phyloP scores from a whole-genome alignment of 2,113 vertebrate species.

The Rutilus rutilus region DNA sequence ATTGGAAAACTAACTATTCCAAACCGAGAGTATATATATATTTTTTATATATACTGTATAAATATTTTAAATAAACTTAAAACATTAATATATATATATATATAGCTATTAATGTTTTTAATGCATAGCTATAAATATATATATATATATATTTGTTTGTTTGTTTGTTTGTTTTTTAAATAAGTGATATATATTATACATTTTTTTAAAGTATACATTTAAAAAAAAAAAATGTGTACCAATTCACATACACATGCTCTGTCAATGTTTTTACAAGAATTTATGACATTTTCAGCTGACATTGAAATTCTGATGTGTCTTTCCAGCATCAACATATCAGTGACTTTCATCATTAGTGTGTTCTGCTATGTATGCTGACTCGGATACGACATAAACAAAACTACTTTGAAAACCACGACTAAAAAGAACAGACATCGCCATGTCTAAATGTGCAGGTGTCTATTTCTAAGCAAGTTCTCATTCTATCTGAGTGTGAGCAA shows the following conservation, averaged over 20 bases:
- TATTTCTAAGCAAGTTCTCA: neutral
- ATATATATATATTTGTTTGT: no score
- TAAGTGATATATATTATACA: no score
- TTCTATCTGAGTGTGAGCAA: slow-evolving; percentile 1
- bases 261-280: neutral
- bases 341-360: neutral
- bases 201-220: no score
- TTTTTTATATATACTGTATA: no score
- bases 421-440: neutral
- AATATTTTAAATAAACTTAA: no score
- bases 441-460: neutral
- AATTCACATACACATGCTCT: no score
- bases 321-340: slow-evolving; percentile 1
- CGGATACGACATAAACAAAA: slow-evolving; percentile 5
- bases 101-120: no score
- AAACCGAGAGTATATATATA: no score
- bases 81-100: no score
- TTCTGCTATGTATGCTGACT: neutral
- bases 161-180: no score
- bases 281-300: neutral
- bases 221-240: no score
- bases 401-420: neutral
- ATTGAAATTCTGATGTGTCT: neutral
- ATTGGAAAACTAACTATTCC: neutral
- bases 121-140: no score